Conservation (phyloP, 2,113 vertebrate species). For the Amazona guildingii region DNA sequence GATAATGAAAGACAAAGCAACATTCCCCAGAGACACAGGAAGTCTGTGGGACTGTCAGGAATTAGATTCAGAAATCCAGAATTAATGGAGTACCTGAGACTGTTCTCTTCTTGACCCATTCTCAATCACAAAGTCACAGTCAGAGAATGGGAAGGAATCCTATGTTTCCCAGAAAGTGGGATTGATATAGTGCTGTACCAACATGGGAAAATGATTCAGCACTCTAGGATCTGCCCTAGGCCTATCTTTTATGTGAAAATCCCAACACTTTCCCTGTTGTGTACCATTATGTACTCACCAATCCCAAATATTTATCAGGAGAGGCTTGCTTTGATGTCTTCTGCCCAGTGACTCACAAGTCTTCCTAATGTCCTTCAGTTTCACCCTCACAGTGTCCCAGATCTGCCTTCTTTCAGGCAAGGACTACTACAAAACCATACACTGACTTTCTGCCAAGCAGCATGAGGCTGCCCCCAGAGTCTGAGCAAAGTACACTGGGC, state of each 20-base stretch:
- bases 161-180: background rate
- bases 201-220: background rate
- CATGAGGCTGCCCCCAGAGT: background rate
- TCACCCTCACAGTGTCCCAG: background rate
- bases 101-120: background rate
- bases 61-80: background rate
- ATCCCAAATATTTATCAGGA: background rate
- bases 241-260: background rate
- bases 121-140: background rate
- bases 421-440: background rate
- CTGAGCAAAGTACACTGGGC: background rate
- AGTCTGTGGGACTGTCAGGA: background rate
- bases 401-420: background rate
- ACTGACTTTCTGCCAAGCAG: background rate
- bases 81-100: background rate
- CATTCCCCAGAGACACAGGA: background rate
- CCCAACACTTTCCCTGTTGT: background rate
- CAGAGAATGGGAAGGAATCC: background rate
- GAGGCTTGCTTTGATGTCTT: background rate
- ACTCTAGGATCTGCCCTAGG: background rate
- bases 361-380: background rate
- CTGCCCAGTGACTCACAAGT: background rate
- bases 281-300: slow-evolving; percentile 11
- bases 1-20: background rate
- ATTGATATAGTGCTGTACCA: background rate